phyloP scores from a whole-genome alignment of 1,140 invertebrate species.

The Lordiphosa stackelbergi region DNA sequence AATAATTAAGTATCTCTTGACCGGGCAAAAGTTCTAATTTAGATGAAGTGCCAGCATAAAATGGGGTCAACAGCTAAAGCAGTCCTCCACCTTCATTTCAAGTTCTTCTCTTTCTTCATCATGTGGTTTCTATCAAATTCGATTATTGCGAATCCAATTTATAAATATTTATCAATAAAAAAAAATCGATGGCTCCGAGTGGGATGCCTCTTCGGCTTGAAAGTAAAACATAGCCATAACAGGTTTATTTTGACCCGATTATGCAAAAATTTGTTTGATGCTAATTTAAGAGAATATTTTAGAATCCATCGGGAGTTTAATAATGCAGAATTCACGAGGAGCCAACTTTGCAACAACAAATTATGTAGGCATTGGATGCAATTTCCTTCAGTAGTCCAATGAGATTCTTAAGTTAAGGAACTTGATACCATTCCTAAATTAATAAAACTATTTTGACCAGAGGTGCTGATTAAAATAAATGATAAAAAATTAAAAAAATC shows the following conservation, averaged over 20 bases:
- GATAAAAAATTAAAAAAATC: too few relatives aligned
- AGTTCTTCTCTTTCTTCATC: slow-evolving; percentile 12
- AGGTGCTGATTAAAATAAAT: too few relatives aligned
- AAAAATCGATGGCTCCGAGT: slow-evolving; percentile 12
- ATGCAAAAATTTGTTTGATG: slow-evolving; percentile 6
- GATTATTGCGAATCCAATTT: slow-evolving; percentile 32
- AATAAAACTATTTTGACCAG: too few relatives aligned
- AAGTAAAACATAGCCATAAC: slow-evolving; percentile 38
- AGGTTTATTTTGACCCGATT: slow-evolving; percentile 15
- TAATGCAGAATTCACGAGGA: too few relatives aligned
- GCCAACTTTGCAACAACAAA: too few relatives aligned
- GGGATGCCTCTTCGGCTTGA: slow-evolving; percentile 17
- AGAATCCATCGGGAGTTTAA: neutral
- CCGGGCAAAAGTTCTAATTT: slow-evolving; percentile 56
- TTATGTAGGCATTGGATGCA: too few relatives aligned
- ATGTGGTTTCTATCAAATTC: slow-evolving; percentile 16
- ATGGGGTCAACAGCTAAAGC: slow-evolving; percentile 55
- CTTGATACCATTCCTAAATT: too few relatives aligned
- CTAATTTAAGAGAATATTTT: neutral
- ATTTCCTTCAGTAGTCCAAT: too few relatives aligned
- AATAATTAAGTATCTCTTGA: slow-evolving; percentile 46
- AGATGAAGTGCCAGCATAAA: slow-evolving; percentile 28
- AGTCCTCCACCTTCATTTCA: slow-evolving; percentile 26
- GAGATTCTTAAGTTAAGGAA: too few relatives aligned
- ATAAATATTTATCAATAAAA: slow-evolving; percentile 52